A percentile compares a stretch with the other conserved stretches of the same genome.
phyloP scores from a whole-genome alignment of 1,140 invertebrate genomes.

The Probaryconus sp. region DNA sequence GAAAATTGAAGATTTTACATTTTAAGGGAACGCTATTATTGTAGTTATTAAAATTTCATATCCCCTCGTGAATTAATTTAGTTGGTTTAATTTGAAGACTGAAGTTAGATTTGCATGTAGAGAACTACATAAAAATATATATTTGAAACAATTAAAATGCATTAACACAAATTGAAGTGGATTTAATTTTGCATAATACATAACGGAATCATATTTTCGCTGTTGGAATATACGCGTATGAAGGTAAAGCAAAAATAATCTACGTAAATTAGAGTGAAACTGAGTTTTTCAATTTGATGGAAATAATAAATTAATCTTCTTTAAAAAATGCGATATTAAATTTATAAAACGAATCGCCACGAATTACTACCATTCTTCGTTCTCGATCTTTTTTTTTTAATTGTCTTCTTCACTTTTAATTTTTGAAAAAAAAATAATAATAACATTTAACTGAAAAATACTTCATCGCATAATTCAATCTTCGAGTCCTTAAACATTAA shows the following conservation, averaged over 20 bases:
- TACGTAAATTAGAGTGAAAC: neutral
- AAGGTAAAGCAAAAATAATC: neutral
- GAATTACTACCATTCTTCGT: no score
- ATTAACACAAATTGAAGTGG: neutral
- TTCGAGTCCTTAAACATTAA: no score
- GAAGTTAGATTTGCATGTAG: neutral
- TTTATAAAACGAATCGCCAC: no score
- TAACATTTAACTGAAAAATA: no score
- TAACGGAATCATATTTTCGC: neutral
- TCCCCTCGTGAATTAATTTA: neutral
- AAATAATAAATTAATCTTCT: no score
- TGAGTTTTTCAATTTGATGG: no score
- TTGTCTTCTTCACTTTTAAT: no score
- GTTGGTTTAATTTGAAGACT: neutral
- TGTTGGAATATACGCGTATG: neutral
- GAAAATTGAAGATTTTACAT: no score
- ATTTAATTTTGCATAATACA: conserved; percentile 3
- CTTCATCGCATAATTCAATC: no score
- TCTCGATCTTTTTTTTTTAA: no score
- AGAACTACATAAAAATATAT: neutral
- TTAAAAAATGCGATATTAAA: no score
- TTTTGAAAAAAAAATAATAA: no score
- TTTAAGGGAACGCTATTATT: neutral
- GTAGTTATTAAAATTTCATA: neutral
- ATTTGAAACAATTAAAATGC: conserved; percentile 4